Evolutionary conservation across 2,888 invertebrate species (phyloP), one percentile per base, ranked within the genome.

Genomic region (Amphipyra tragopoginis): DNA sequence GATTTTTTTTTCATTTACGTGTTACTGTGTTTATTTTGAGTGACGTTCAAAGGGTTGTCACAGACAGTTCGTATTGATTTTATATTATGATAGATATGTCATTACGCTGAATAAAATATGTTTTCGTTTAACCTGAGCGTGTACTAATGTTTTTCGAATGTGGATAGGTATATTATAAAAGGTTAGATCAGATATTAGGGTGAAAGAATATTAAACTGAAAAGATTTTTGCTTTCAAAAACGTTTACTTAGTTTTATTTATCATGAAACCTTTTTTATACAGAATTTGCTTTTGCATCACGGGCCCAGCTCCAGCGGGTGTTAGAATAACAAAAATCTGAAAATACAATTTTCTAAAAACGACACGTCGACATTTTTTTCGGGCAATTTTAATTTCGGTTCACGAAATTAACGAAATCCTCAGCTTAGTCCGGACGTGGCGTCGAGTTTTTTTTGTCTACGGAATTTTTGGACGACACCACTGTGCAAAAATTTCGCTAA

Each of bases 351-450:
- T 79, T 48, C 50, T 62, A 60, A 76, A 69, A 64, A 58, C 56
- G 63, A 65, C 77, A 62, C 57, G 65, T 58, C 26, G 50, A 57
- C 53, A 76, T 61, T 76, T 72, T 61, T 75, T 60, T 21, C 5
- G 11, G 52, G 45, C 45, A 71, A 73, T 77, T 76, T 67, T 64
- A 79, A 76, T 77, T 76, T 67, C 70, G 65, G 65, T 72, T 60
- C 54, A 67, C 65, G 14, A 73, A 76, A 77, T 79, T 77, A 77
- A 79, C 79, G 49, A 73, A 76, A 73, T 54, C 64, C 77, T 21
- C 21, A 47, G 67, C 54, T 79, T 68, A 71, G 65, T 48, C 51
- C 9, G 55, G 34, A 45, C 65, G 50, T 50, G 61, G 36, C 51
- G 36, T 21, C 15, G 38, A 21, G 15, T n/a, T 44, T 77, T 63